Conservation (phyloP, 2,113 vertebrate genomes). For the Phodopus roborovskii region DNA sequence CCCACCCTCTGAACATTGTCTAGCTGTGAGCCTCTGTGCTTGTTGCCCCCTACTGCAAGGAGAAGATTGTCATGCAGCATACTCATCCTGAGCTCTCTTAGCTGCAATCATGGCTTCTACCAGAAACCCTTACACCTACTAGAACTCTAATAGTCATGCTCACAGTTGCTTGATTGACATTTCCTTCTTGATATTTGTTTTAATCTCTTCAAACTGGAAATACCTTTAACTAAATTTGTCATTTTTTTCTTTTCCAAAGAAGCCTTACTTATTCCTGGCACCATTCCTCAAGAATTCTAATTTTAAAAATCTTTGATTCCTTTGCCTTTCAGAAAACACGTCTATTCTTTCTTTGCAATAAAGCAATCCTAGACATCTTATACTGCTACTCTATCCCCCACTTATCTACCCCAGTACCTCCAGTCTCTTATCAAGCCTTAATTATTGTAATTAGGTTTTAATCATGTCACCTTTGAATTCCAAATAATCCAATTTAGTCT, state of each 20-base stretch:
- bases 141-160: neutral
- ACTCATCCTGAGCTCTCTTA: neutral
- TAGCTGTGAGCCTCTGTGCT: neutral
- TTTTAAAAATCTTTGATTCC: constrained; percentile 9
- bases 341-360: constrained; percentile 9
- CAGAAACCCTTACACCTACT: neutral
- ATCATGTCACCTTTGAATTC: neutral
- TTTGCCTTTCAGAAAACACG: neutral
- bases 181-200: constrained; percentile 6
- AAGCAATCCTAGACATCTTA: neutral
- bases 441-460: neutral
- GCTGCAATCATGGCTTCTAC: neutral
- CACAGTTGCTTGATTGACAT: neutral
- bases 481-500: neutral
- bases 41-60: neutral
- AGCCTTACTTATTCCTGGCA: constrained; percentile 1
- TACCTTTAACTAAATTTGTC: neutral
- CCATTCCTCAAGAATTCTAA: neutral
- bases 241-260: neutral
- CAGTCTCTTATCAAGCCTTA: neutral
- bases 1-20: neutral
- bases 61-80: neutral
- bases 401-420: neutral
- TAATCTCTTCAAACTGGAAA: constrained; percentile 9
- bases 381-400: neutral